Percentiles rank a stretch among this genome's conserved stretches.
Evolutionary conservation across 2,797 vertebrate species (phyloP).

Genomic region (Squalus acanthias): DNA sequence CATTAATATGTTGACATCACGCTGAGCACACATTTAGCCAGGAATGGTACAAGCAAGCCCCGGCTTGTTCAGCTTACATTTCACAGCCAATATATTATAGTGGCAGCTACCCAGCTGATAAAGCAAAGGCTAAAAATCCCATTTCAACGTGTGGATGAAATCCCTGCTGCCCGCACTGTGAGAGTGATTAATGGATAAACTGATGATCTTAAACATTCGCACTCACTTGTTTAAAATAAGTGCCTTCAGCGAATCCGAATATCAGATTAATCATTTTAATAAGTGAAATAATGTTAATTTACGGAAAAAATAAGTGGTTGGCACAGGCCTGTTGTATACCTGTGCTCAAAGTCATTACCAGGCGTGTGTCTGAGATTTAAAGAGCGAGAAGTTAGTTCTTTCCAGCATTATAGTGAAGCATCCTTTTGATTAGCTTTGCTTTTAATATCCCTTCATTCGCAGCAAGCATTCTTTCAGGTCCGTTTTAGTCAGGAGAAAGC

Average conservation of each 20-base stretch:
- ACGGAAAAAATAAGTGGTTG: too few relatives aligned
- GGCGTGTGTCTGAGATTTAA: background rate
- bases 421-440: too few relatives aligned
- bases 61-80: background rate
- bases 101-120: background rate
- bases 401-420: too few relatives aligned
- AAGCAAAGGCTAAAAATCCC: background rate
- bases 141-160: constrained; percentile 15
- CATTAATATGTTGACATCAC: background rate
- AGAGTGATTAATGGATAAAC: background rate
- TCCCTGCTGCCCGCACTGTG: too few relatives aligned
- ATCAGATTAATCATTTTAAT: background rate
- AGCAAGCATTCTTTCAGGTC: background rate
- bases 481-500: background rate
- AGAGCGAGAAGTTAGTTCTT: background rate
- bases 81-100: background rate
- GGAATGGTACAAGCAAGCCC: background rate
- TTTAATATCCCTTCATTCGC: background rate
- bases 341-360: background rate
- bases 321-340: too few relatives aligned
- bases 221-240: background rate
- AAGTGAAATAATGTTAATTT: background rate
- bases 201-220: background rate
- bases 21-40: background rate
- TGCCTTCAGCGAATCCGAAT: background rate